Base-by-base conservation (phyloP, 2,113 vertebrate species). In the Sterrhoptilus dennistouni region DNA sequence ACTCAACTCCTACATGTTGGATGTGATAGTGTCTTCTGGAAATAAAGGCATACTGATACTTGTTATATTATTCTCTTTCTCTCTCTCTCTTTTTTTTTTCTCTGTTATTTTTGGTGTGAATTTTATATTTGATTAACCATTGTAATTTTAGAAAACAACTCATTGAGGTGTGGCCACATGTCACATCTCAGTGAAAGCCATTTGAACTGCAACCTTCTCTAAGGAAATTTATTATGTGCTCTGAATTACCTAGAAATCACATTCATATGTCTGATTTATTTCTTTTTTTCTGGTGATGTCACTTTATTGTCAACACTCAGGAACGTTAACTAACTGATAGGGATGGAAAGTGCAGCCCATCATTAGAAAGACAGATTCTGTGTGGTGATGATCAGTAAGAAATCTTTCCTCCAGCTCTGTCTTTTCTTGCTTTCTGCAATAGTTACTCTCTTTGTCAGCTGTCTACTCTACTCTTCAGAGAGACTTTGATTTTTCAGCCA, bases 131-230 rank as follows among this genome's bases (percentile, higher is more conserved):
- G 45, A 45, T 74, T 74, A 69, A 72, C 23, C 8, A 7, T 7
- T 86, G 24, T 72, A 84, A 92, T 65, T 92, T 81, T 47, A 61
- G 74, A 90, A 97, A 84, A 57, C 28, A 84, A 90, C 82, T 90
- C 21, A 53, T 7, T 89, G 35, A 93, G 75, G 24, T 93, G 49
- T 53, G 61, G 42, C 63, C 47, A 19, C 28, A 44, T 27, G 31
- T 74, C 28, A 35, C 10, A 4, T 88, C 70, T 85, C 81, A 79
- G 63, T 11, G 3, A 96, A 87, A 91, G 44, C 42, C 11, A 18
- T 90, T 91, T 89, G 57, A 91, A 74, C 42, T 56, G 42, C 59
- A 86, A 12, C 38, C 24, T 87, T 85, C 52, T 66, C 82, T 52
- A 86, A 94, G 57, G 45, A 95, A 86, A 91, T 38, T 50, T 33